Percentiles rank a stretch among this genome's conserved stretches.
phyloP scores from a whole-genome alignment of 2,888 invertebrate genomes.

The Hipparchia sbordonii region DNA sequence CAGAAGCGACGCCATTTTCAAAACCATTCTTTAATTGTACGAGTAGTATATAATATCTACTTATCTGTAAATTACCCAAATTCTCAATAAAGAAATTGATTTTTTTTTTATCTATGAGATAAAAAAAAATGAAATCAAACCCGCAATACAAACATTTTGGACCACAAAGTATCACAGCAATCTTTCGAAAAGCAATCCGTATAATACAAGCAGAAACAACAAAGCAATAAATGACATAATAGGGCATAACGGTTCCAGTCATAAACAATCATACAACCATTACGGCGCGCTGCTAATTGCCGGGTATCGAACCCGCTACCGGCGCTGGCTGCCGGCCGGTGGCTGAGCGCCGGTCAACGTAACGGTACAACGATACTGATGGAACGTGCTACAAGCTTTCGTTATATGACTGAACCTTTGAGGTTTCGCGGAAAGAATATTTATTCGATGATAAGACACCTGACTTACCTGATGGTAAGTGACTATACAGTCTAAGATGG shows the following conservation, averaged over 20 bases:
- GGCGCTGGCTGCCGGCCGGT: slow-evolving; percentile 21
- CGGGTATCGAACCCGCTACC: slow-evolving; percentile 37
- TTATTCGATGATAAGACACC: too few species aligned
- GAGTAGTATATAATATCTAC: too few species aligned
- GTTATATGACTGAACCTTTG: neutral
- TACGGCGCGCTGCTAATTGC: slow-evolving; percentile 32
- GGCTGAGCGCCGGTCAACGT: slow-evolving; percentile 13
- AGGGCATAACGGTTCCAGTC: slow-evolving; percentile 14
- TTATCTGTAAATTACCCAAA: too few species aligned
- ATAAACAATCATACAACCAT: slow-evolving; percentile 29
- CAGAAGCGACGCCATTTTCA: too few species aligned
- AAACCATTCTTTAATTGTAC: too few species aligned
- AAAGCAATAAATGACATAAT: slow-evolving; percentile 12
- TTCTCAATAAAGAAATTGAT: too few species aligned
- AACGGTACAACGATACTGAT: slow-evolving; percentile 23
- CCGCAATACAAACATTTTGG: neutral
- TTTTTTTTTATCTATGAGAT: too few species aligned
- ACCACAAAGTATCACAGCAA: neutral
- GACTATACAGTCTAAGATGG: too few species aligned
- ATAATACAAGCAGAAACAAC: neutral
- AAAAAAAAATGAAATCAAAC: neutral
- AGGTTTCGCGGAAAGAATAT: too few species aligned
- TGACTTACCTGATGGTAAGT: too few species aligned
- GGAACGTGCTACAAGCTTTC: neutral
- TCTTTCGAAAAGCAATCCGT: neutral